Evolutionary conservation across 2,113 vertebrate genomes (phyloP).

Genomic region (Oreochromis aureus): DNA sequence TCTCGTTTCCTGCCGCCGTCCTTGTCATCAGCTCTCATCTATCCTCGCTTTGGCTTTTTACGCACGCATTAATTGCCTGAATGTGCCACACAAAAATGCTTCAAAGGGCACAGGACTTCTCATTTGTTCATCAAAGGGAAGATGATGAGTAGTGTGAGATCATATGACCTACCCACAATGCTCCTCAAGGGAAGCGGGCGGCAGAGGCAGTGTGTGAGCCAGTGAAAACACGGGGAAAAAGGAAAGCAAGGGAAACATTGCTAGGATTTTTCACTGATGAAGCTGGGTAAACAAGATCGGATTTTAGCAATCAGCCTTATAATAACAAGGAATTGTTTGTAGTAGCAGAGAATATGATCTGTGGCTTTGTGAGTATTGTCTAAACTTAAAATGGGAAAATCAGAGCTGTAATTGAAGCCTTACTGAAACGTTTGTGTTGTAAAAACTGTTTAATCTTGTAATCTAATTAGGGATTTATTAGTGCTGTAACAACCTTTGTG

Average conservation of each 20-base stretch:
- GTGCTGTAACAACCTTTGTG: background rate
- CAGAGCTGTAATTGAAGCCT: background rate
- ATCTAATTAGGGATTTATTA: background rate
- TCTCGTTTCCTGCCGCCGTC: background rate
- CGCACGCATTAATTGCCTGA: slow-evolving; percentile 53
- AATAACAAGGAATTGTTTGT: background rate
- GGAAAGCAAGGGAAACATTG: background rate
- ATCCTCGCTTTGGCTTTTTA: slow-evolving; percentile 29
- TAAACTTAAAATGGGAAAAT: background rate
- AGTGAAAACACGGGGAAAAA: background rate
- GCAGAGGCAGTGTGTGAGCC: background rate
- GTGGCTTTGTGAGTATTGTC: background rate
- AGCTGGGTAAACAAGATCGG: background rate
- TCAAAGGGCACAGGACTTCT: slow-evolving; percentile 42
- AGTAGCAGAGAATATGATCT: background rate
- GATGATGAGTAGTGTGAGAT: slow-evolving; percentile 45
- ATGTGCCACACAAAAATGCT: slow-evolving; percentile 38
- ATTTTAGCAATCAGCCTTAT: background rate
- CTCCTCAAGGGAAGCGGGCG: slow-evolving; percentile 10
- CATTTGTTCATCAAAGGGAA: slow-evolving; percentile 59
- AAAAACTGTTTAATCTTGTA: background rate
- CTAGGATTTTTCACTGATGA: background rate
- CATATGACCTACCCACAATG: slow-evolving; percentile 40
- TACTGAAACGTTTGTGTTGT: background rate
- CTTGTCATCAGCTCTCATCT: slow-evolving; percentile 48